A percentile compares a stretch with the other conserved stretches of the same genome.
These are phyloP conservation scores for Porites lutea DNA, from an alignment of 64 coral and sea anemone species.

Conservation along the genomic window DNA sequence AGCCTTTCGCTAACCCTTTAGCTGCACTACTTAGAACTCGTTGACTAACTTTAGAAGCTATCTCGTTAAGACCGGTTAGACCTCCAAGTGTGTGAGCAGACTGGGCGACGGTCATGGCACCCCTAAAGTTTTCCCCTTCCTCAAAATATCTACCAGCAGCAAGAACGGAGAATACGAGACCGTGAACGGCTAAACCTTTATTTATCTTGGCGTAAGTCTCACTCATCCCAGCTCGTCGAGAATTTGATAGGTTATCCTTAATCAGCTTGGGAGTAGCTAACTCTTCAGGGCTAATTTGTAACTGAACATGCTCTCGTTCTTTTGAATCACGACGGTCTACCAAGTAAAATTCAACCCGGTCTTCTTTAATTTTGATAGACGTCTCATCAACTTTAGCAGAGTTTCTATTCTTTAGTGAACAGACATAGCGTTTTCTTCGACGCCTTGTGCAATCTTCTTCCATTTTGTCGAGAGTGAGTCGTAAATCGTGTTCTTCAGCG, in stretches of 20 bases:
- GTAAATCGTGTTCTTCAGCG: constrained; percentile 18
- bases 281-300: neutral
- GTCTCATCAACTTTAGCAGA: neutral
- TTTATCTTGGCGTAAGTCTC: constrained; percentile 5
- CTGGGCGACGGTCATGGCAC: constrained; percentile 33
- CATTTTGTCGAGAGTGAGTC: neutral
- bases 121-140: constrained; percentile 47
- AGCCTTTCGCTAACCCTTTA: constrained; percentile 12
- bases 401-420: neutral
- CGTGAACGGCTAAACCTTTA: constrained; percentile 59
- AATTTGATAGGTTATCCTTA: constrained; percentile 23
- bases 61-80: constrained; percentile 54
- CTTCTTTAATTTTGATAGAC: neutral
- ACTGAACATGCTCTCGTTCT: neutral
- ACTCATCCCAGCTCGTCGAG: constrained; percentile 1
- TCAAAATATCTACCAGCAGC: constrained; percentile 28
- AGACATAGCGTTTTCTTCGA: constrained; percentile 13
- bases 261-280: constrained; percentile 39
- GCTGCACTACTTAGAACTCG: constrained; percentile 12
- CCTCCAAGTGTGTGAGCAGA: constrained; percentile 59
- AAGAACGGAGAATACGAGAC: constrained; percentile 41
- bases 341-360: constrained; percentile 28
- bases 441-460: neutral
- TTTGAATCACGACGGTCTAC: constrained; percentile 27
- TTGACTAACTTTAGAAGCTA: constrained; percentile 39